phyloP scores from a whole-genome alignment of 1,140 invertebrate genomes.

The Acromyrmex charruanus region DNA sequence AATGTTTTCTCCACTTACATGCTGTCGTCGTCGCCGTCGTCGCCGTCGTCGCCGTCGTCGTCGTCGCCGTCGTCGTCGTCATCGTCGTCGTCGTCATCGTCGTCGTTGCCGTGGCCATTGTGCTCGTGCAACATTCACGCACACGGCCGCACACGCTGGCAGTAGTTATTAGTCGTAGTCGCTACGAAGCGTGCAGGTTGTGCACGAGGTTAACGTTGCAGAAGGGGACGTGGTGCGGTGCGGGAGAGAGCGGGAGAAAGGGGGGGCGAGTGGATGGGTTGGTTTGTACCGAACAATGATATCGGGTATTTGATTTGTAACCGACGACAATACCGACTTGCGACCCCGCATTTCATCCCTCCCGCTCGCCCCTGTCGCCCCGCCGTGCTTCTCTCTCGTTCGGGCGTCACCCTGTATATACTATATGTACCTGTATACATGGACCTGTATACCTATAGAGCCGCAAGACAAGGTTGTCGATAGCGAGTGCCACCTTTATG shows the following conservation, averaged over 20 bases:
- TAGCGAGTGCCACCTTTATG: slow-evolving; percentile 56
- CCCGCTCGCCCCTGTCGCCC: slow-evolving; percentile 58
- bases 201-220: slow-evolving; percentile 75
- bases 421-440: slow-evolving; percentile 58
- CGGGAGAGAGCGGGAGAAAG: slow-evolving; percentile 51
- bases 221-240: slow-evolving; percentile 65
- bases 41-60: slow-evolving; percentile 6
- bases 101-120: slow-evolving; percentile 45
- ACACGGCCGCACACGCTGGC: slow-evolving; percentile 33
- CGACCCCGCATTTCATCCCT: slow-evolving; percentile 77
- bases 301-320: slow-evolving; percentile 85
- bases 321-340: slow-evolving; percentile 83
- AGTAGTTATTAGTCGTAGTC: slow-evolving; percentile 73
- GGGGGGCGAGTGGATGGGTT: slow-evolving; percentile 63
- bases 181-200: slow-evolving; percentile 68
- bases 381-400: slow-evolving; percentile 42
- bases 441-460: slow-evolving; percentile 57
- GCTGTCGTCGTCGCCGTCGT: slow-evolving; percentile 11
- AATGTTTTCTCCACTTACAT: slow-evolving; percentile 57
- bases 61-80: slow-evolving; percentile 19
- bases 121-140: slow-evolving; percentile 47
- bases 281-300: slow-evolving; percentile 82
- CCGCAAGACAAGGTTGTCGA: slow-evolving; percentile 63
- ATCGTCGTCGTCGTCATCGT: slow-evolving; percentile 24
- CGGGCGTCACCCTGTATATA: slow-evolving; percentile 57